Evolutionary conservation across 2,797 vertebrate genomes (phyloP), one percentile per base, ranked within the genome.

Genomic region (Phrynocephalus guinanensis): DNA sequence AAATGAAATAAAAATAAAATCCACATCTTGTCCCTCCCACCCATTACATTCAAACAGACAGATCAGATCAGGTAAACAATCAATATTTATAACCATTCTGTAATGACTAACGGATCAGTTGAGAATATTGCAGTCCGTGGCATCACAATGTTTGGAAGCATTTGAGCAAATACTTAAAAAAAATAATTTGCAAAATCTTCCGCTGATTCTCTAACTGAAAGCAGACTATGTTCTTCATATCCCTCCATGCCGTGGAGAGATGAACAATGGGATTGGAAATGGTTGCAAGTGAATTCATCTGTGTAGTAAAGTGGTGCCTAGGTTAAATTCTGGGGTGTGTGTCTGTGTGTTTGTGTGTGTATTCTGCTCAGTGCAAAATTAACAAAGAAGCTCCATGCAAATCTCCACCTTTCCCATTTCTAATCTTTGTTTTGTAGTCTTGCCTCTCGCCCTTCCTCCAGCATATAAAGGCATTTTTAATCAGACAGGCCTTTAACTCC

Each of bases 81-180:
- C 15, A 13, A 38, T 72, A 11, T 77, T 89, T 26, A 2, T 88
- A 89, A 90, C 16, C 86, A 26, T 22, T 68, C 73, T 28, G 4
- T 11, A 50, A 79, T 18, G 26, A 76, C 9, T 28, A 67, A 5
- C 13, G n/a, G 48, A 91, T 10, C n/a, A 30, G 38, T 71, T 76
- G 87, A 63, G 38, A 33, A 38, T 33, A 13, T 5, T 89, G 30
- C 7, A 15, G 50, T 80, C 1, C 20, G 24, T 91, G 88, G 15
- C 4, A 56, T 79, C 84, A 79, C 71, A 79, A 90, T 38, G 6
- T 3, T 6, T 67, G 9, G 0, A 9, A 73, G 70, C 52, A 26
- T 73, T 87, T 82, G 20, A 76, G 44, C 63, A 68, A 86, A 50
- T 82, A 52, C 22, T 24, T 50, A 11, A 48, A 44, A 44, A 38